Percentiles rank a stretch among this genome's conserved stretches.
phyloP scores from a whole-genome alignment of 2,888 invertebrate genomes.

The Pheosia tremula region DNA sequence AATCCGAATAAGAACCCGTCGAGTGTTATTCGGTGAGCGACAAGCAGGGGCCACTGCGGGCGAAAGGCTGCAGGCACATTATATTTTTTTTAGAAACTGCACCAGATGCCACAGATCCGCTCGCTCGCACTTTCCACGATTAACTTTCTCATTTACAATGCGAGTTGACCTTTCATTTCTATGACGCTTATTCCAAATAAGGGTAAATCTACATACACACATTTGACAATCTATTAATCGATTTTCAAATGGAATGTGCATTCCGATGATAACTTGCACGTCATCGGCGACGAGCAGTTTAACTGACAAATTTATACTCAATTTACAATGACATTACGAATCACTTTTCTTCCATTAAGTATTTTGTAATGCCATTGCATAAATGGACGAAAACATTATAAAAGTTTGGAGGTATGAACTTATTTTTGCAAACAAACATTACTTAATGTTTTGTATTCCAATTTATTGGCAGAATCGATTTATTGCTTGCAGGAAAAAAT shows the following conservation, averaged over 20 bases:
- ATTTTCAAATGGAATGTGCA: conserved; percentile 30
- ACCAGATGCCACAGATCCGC: conserved; percentile 67
- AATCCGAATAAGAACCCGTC: not conserved
- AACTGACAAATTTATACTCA: too few species aligned
- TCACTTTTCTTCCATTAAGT: too few species aligned
- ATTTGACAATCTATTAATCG: conserved; percentile 9
- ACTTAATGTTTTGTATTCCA: too few species aligned
- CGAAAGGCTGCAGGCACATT: conserved; percentile 42
- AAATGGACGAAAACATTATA: not conserved
- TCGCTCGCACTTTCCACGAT: conserved; percentile 80
- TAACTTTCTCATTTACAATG: conserved; percentile 82
- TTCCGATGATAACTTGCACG: not conserved
- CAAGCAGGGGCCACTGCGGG: conserved; percentile 22
- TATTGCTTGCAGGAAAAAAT: too few species aligned
- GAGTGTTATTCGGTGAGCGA: conserved; percentile 14
- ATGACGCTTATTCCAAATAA: conserved; percentile 64
- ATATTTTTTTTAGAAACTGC: conserved; percentile 67
- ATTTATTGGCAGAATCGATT: too few species aligned
- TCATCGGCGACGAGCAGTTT: too few species aligned
- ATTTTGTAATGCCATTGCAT: not conserved
- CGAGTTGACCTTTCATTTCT: conserved; percentile 80
- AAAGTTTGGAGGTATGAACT: too few species aligned
- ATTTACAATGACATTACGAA: too few species aligned
- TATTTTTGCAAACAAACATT: too few species aligned
- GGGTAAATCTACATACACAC: conserved; percentile 47